Conservation (phyloP, 2,113 vertebrate genomes). For the Melierax canorus region DNA sequence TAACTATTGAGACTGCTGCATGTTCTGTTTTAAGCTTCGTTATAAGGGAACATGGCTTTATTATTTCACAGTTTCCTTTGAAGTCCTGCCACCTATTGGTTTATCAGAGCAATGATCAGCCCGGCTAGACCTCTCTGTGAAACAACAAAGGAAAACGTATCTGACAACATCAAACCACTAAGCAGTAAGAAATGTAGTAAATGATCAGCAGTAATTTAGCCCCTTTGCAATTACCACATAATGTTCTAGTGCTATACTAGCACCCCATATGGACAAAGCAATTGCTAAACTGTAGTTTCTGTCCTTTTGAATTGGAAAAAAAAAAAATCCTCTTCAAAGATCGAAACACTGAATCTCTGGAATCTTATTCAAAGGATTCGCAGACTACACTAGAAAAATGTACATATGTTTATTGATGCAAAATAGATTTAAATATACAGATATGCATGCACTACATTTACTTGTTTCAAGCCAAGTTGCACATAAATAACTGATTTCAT, state of each 20-base stretch:
- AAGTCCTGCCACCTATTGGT: constrained; percentile 62
- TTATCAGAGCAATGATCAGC: neutral
- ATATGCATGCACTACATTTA: neutral
- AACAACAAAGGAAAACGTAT: neutral
- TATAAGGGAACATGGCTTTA: neutral
- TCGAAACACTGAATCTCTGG: neutral
- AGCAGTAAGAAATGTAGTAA: neutral
- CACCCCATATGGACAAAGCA: neutral
- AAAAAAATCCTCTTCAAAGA: neutral
- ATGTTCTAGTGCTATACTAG: neutral
- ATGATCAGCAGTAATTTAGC: neutral
- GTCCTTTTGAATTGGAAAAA: neutral
- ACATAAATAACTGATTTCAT: constrained; percentile 33
- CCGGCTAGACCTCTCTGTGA: neutral
- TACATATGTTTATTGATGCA: constrained; percentile 50
- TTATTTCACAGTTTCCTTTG: constrained; percentile 26
- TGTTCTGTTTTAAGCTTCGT: neutral
- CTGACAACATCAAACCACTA: neutral
- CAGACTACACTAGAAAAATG: neutral
- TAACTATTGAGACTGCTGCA: neutral
- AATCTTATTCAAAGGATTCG: neutral
- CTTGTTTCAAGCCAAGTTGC: constrained; percentile 19
- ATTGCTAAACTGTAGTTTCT: neutral
- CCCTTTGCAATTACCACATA: neutral
- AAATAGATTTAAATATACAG: constrained; percentile 47